Evolutionary conservation across 1,140 invertebrate species (phyloP).

Genomic region (Odontomachus brunneus): DNA sequence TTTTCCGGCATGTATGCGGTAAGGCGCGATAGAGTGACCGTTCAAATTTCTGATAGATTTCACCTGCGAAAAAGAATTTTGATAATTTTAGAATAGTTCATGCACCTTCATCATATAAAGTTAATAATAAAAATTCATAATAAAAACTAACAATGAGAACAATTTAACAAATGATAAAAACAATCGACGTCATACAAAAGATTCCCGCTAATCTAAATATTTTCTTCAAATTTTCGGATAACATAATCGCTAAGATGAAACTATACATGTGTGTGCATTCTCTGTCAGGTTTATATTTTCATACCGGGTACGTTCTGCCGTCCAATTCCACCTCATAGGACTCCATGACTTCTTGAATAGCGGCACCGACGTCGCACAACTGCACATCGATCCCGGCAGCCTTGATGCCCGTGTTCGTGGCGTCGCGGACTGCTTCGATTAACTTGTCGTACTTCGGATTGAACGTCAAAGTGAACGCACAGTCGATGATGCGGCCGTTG

Average conservation of each 20-base stretch:
- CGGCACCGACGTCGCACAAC: slow-evolving; percentile 98
- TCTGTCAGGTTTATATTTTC: not conserved
- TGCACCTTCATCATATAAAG: not conserved
- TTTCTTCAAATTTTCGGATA: too few species aligned
- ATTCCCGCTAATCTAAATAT: too few species aligned
- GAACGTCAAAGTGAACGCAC: slow-evolving; percentile 98
- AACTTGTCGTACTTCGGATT: slow-evolving; percentile 98
- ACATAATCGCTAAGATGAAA: not conserved
- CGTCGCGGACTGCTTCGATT: slow-evolving; percentile 97
- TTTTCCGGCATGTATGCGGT: slow-evolving; percentile 99
- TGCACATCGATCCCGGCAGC: slow-evolving; percentile 98
- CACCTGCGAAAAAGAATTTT: slow-evolving; percentile 84
- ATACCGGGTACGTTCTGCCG: slow-evolving; percentile 95
- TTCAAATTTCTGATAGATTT: slow-evolving; percentile 99
- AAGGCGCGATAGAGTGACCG: slow-evolving; percentile 99
- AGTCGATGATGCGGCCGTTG: slow-evolving; percentile 99
- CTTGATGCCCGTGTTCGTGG: slow-evolving; percentile 98
- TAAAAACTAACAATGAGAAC: not conserved
- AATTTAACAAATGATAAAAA: not conserved
- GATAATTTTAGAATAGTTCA: not conserved
- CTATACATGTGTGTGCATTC: not conserved
- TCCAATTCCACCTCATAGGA: slow-evolving; percentile 99
- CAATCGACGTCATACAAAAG: too few species aligned
- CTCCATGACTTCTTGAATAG: slow-evolving; percentile 99
- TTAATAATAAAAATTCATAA: not conserved